Evolutionary conservation across 2,888 invertebrate species (phyloP).

Genomic region (Pogonocherus hispidulus): DNA sequence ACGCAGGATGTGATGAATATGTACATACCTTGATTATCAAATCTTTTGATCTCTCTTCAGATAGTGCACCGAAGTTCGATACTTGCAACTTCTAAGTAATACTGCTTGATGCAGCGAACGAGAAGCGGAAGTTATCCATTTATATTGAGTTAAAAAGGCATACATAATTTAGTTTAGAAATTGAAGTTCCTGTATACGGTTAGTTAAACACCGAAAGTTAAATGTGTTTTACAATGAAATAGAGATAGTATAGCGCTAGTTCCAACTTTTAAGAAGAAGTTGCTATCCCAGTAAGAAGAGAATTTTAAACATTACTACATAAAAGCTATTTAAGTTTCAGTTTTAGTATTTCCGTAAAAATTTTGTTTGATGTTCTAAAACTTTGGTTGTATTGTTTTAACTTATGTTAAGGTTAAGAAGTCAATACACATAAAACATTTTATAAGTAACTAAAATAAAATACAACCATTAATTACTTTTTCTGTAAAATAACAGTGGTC

Average conservation of each 20-base stretch:
- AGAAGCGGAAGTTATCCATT: slow-evolving; percentile 3
- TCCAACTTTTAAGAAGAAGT: not conserved
- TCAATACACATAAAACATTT: too few relatives aligned
- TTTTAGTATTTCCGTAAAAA: too few relatives aligned
- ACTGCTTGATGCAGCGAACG: slow-evolving; percentile 1
- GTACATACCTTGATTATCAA: not conserved
- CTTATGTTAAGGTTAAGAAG: too few relatives aligned
- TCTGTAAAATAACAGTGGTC: too few relatives aligned
- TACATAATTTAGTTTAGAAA: slow-evolving; percentile 3
- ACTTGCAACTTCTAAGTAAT: too few relatives aligned
- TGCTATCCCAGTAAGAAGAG: not conserved
- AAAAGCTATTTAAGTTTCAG: too few relatives aligned
- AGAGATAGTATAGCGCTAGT: not conserved
- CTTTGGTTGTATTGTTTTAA: too few relatives aligned
- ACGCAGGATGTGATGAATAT: slow-evolving; percentile 1
- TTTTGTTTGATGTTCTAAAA: too few relatives aligned
- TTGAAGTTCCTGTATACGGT: not conserved
- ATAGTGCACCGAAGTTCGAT: not conserved
- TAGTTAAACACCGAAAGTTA: not conserved
- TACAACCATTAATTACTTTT: too few relatives aligned
- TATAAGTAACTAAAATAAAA: too few relatives aligned
- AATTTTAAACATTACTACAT: too few relatives aligned
- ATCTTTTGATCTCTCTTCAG: not conserved
- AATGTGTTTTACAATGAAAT: not conserved
- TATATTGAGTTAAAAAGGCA: slow-evolving; percentile 4